phyloP scores from a whole-genome alignment of 2,888 invertebrate species.

The Cerastis leucographa region DNA sequence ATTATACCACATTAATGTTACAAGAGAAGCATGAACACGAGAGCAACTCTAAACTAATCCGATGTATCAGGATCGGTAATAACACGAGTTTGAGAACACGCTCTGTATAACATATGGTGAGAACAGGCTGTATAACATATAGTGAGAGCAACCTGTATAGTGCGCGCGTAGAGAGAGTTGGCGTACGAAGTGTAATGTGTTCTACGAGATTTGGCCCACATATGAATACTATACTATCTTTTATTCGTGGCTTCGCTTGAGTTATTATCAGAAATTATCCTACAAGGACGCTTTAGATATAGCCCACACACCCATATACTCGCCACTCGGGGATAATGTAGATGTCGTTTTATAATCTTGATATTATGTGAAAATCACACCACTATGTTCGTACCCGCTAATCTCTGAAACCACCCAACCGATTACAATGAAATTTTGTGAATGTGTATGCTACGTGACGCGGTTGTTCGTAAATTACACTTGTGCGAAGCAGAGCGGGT shows the following conservation, averaged over 20 bases:
- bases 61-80: slow-evolving; percentile 58
- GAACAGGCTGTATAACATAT: slow-evolving; percentile 27
- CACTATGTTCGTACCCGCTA: not conserved
- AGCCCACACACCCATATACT: not conserved
- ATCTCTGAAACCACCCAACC: not conserved
- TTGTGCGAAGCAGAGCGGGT: too few relatives aligned
- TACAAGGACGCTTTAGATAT: not conserved
- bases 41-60: slow-evolving; percentile 63
- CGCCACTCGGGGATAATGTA: not conserved
- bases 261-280: not conserved
- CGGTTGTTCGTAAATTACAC: too few relatives aligned
- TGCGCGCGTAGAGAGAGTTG: not conserved
- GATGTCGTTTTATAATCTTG: not conserved
- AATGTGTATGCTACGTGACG: not conserved
- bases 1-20: slow-evolving; percentile 56
- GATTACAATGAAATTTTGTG: not conserved
- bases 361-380: not conserved
- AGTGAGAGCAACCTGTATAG: not conserved
- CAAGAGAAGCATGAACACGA: slow-evolving; percentile 48
- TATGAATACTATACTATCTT: not conserved
- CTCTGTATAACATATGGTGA: slow-evolving; percentile 17
- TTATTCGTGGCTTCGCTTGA: not conserved
- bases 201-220: slow-evolving; percentile 13
- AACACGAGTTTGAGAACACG: slow-evolving; percentile 48
- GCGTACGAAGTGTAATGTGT: not conserved